Conservation (phyloP, 2,797 vertebrate genomes). For the Sebastes hopkinsi region DNA sequence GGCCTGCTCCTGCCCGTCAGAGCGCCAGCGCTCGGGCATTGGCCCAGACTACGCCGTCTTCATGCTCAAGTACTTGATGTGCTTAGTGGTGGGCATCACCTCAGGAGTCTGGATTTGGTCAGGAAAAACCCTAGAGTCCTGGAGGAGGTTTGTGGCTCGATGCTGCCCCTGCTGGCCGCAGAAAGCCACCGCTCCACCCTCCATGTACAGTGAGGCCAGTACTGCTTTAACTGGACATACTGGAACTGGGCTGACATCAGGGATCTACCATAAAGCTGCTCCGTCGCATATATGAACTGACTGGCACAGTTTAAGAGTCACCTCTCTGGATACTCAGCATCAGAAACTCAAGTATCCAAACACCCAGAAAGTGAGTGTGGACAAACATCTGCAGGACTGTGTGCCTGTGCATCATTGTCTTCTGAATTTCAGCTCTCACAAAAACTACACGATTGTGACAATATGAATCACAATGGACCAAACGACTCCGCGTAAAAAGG, state of each 20-base stretch:
- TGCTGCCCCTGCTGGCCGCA: constrained; percentile 88
- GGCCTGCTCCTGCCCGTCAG: constrained; percentile 87
- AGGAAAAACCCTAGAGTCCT: constrained; percentile 94
- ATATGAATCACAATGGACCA: not conserved
- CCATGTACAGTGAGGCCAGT: constrained; percentile 85
- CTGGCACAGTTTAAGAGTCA: not conserved
- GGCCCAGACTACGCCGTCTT: constrained; percentile 93
- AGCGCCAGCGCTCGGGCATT: constrained; percentile 70
- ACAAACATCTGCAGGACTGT: not conserved
- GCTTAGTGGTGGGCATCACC: constrained; percentile 95
- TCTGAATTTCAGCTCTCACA: not conserved
- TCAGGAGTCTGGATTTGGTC: constrained; percentile 99
- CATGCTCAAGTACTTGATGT: constrained; percentile 99
- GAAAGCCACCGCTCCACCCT: constrained; percentile 83
- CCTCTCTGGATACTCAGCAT: not conserved
- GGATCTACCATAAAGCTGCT: constrained; percentile 92
- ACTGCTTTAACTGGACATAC: constrained; percentile 84
- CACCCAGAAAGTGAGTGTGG: not conserved
- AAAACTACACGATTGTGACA: not conserved
- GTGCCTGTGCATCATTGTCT: not conserved
- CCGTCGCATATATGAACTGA: constrained; percentile 88
- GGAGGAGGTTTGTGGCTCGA: constrained; percentile 87
- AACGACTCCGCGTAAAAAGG: constrained; percentile 2
- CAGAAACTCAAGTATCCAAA: not conserved
- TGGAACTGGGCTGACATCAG: constrained; percentile 78